Base-by-base conservation (phyloP, 2,888 invertebrate species). In the Plemyria rubiginata region DNA sequence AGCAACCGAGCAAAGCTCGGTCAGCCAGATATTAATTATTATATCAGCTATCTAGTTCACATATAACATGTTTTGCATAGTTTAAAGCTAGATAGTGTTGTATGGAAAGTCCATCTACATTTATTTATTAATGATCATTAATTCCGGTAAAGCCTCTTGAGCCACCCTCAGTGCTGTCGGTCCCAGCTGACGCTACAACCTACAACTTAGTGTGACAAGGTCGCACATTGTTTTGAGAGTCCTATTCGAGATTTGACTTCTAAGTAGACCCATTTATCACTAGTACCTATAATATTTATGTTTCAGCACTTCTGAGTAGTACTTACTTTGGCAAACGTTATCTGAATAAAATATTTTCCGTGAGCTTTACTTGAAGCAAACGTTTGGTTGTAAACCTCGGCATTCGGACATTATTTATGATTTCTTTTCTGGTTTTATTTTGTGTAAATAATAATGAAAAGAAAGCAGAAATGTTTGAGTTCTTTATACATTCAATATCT, bases 101-200 rank as follows among this genome's bases (percentile, higher is more conserved):
- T 22, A 3, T 22, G 22, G 22, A 22, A 22, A 22, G 22, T 22
- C 22, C 22, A 22, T 22, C 22, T 2, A 3, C 22, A 2, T 22
- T 32, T 32, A 8, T 32, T 32, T 8, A 8, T 32, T 32, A 0
- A 32, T 32, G 8, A 38, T 11, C 36, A 38, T 38, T 4, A 11
- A 11, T 38, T 38, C 3, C 8, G 36, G 11, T 38, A 38, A 11
- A 38, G 11, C n/a, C 38, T 45, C 38, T 52, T 28, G 16, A 43
- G 8, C 15, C 36, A 48, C 54, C 54, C 52, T 50, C 45, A 6
- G 43, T 38, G 8, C 3, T 56, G 57, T 54, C 60, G 67, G 57
- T 62, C 70, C 69, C 67, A 79, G 72, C 77, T 79, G 78, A 74
- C 79, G 71, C 75, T 64, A 71, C 68, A 77, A 77, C 65, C 75